Conservation (phyloP, 2,888 invertebrate species). For the Lordiphosa fenestrarum region DNA sequence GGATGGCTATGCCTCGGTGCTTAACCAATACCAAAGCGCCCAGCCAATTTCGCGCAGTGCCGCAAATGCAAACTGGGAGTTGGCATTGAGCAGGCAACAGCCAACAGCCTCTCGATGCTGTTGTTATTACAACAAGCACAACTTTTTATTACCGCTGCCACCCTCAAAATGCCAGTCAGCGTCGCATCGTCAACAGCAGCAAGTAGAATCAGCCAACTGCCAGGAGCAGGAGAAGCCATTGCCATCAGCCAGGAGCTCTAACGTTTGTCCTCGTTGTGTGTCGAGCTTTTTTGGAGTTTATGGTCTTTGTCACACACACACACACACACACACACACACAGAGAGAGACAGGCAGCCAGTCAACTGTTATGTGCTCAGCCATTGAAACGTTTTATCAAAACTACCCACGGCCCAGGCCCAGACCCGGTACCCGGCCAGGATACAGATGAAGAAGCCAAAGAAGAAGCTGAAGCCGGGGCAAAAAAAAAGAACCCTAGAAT, state of each 20-base stretch:
- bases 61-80: not conserved
- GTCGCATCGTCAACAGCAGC: conserved; percentile 63
- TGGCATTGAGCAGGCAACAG: conserved; percentile 11
- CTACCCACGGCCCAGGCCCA: conserved; percentile 58
- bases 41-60: not conserved
- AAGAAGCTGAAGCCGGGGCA: not conserved
- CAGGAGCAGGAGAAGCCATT: conserved; percentile 20
- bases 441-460: conserved; percentile 2
- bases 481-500: conserved; percentile 6
- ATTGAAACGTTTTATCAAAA: conserved; percentile 73
- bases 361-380: conserved; percentile 72
- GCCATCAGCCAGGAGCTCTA: conserved; percentile 33
- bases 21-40: no score
- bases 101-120: conserved; percentile 31
- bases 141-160: conserved; percentile 72
- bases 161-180: conserved; percentile 70
- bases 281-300: conserved; percentile 62
- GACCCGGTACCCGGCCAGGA: conserved; percentile 4
- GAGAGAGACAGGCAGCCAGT: conserved; percentile 59
- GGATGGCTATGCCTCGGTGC: no score
- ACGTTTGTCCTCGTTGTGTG: conserved; percentile 59
- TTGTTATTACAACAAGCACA: conserved; percentile 70
- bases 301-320: conserved; percentile 65
- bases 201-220: conserved; percentile 15
- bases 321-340: conserved; percentile 19